These are phyloP conservation scores for Dicyrtomina minuta DNA, from an alignment of 2,888 invertebrate species.

Conservation along the genomic window DNA sequence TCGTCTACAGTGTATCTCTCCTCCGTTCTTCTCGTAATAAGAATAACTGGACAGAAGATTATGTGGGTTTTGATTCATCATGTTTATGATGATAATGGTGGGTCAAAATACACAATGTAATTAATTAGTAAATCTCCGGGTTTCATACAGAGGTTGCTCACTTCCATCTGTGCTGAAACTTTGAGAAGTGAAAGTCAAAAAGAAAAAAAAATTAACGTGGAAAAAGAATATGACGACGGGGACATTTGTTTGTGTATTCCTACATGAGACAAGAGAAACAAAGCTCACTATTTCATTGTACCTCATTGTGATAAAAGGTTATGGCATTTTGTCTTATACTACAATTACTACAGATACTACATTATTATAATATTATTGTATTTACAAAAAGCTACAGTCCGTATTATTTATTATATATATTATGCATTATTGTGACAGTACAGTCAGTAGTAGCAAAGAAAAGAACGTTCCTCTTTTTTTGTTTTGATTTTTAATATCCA, in stretches of 20 bases:
- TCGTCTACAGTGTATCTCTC: too few relatives aligned
- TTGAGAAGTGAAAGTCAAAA: background rate
- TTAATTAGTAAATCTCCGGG: too few relatives aligned
- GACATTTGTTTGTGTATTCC: conserved; percentile 13
- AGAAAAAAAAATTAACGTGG: background rate
- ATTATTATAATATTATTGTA: too few relatives aligned
- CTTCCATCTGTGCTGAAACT: too few relatives aligned
- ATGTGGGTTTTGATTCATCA: background rate
- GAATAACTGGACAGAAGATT: background rate
- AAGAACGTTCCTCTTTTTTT: conserved; percentile 1
- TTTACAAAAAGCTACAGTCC: too few relatives aligned
- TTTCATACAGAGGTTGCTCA: too few relatives aligned
- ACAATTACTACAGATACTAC: conserved; percentile 14
- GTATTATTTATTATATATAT: too few relatives aligned
- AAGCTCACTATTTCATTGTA: conserved; percentile 32
- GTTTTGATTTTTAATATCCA: conserved; percentile 6
- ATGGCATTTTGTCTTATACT: conserved; percentile 26
- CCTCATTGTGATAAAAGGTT: conserved; percentile 33
- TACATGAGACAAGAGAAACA: conserved; percentile 14
- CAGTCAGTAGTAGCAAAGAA: conserved; percentile 7
- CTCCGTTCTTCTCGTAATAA: background rate
- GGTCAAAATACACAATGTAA: too few relatives aligned
- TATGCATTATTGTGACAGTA: conserved; percentile 7
- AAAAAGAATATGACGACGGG: background rate
- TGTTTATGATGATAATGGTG: too few relatives aligned